These are phyloP conservation scores for Pristis pectinata DNA, from an alignment of 2,797 vertebrate species.

Conservation along the genomic window DNA sequence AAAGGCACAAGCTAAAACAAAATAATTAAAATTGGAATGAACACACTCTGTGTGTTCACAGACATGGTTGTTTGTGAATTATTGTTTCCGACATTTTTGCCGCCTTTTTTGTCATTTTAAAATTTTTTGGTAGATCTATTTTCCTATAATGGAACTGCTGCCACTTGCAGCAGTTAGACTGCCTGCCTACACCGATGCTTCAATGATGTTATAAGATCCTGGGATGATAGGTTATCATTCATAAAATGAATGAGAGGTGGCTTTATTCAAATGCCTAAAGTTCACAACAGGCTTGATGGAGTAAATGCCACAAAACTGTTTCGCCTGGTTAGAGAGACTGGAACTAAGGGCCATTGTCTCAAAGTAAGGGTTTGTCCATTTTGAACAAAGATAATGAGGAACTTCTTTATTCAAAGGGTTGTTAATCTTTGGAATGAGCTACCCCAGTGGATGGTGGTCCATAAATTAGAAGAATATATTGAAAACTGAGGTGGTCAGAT, in stretches of 20 bases:
- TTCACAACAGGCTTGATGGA: background rate
- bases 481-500: background rate
- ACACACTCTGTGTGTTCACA: background rate
- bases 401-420: background rate
- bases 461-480: background rate
- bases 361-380: background rate
- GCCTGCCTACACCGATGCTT: background rate
- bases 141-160: no score
- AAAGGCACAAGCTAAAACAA: background rate
- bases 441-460: background rate
- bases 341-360: background rate
- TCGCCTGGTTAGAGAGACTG: background rate
- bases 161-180: background rate
- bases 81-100: background rate
- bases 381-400: background rate
- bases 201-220: background rate
- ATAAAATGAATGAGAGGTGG: background rate
- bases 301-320: background rate
- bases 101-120: background rate
- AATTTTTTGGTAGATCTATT: background rate
- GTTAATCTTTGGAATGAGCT: background rate
- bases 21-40: background rate
- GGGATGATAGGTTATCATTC: background rate
- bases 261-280: background rate
- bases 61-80: background rate